These are phyloP conservation scores for Hermetia illucens DNA, from an alignment of 1,140 invertebrate species.

Conservation along the genomic window DNA sequence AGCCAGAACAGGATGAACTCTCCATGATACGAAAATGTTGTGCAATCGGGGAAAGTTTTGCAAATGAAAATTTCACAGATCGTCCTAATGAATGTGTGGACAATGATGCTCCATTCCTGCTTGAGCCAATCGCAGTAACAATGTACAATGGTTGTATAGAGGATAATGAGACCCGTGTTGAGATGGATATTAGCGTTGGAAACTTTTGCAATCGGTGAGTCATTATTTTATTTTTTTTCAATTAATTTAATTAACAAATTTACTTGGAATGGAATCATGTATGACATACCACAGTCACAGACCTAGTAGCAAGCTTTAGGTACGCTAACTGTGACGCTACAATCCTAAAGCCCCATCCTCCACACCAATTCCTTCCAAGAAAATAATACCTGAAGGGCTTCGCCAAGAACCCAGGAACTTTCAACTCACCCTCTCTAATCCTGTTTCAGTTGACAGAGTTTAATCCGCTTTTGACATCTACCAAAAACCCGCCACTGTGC, in stretches of 20 bases:
- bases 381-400: too few species aligned
- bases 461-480: too few species aligned
- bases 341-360: too few species aligned
- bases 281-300: too few species aligned
- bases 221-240: conserved; percentile 1
- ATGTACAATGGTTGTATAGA: conserved; percentile 27
- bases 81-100: conserved; percentile 19
- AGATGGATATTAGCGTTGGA: conserved; percentile 18
- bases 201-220: conserved; percentile 27
- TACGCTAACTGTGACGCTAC: too few species aligned
- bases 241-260: neutral
- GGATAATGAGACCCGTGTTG: conserved; percentile 16
- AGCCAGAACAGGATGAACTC: conserved; percentile 10
- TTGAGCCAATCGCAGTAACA: conserved; percentile 17
- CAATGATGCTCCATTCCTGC: conserved; percentile 14
- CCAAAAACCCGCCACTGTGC: too few species aligned
- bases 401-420: too few species aligned
- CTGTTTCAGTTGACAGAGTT: too few species aligned
- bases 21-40: conserved; percentile 22
- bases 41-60: conserved; percentile 21
- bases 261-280: too few species aligned
- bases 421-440: too few species aligned
- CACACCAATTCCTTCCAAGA: too few species aligned
- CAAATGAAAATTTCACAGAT: conserved; percentile 20
- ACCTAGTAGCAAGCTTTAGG: too few species aligned